Evolutionary conservation across 1,140 invertebrate genomes (phyloP).

Genomic region (Muscidifurax raptorellus): DNA sequence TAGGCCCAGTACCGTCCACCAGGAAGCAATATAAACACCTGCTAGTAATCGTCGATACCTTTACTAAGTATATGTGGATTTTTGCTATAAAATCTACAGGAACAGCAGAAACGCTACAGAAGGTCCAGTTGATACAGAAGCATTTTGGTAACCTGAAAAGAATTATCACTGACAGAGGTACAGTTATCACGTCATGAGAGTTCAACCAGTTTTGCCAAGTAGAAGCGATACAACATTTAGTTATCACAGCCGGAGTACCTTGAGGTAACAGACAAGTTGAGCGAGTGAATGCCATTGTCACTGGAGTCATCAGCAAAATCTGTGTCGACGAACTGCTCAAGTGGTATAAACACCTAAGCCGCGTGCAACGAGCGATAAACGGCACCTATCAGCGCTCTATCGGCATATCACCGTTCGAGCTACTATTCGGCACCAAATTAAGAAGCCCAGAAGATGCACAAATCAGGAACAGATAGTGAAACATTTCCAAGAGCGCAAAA

Average conservation of each 20-base stretch:
- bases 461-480: too few relatives aligned
- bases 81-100: constrained; percentile 33
- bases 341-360: constrained; percentile 27
- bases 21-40: neutral
- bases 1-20: neutral
- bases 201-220: constrained; percentile 56
- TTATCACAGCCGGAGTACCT: constrained; percentile 61
- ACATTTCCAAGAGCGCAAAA: too few relatives aligned
- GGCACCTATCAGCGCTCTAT: neutral
- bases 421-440: too few relatives aligned
- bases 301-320: neutral
- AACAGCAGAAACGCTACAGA: neutral
- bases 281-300: constrained; percentile 54
- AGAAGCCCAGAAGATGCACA: too few relatives aligned
- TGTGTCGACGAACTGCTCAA: constrained; percentile 5
- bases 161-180: constrained; percentile 50
- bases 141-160: neutral
- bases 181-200: constrained; percentile 31
- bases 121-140: neutral
- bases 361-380: constrained; percentile 37
- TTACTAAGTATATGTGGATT: constrained; percentile 19
- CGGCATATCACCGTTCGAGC: too few relatives aligned
- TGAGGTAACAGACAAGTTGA: constrained; percentile 66
- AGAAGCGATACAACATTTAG: constrained; percentile 60
- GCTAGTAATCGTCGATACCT: neutral